Evolutionary conservation across 2,888 invertebrate genomes (phyloP).

Genomic region (Metellina segmentata): DNA sequence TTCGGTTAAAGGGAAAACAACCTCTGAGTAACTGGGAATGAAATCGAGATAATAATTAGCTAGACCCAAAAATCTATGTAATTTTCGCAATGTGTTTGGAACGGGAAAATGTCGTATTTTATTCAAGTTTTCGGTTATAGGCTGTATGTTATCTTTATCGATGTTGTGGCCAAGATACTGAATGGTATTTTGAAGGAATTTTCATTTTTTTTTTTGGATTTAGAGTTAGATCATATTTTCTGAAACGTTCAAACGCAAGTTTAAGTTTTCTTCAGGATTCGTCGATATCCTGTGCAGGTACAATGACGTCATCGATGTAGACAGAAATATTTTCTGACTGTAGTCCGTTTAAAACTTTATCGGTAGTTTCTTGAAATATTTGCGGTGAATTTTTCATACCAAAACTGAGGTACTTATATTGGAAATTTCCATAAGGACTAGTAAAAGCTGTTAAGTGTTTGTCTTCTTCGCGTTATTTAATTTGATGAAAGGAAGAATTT

Average conservation of each 20-base stretch:
- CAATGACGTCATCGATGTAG: conserved; percentile 14
- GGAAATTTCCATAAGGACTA: neutral
- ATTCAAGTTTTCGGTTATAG: neutral
- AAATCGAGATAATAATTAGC: conserved; percentile 28
- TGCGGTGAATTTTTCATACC: conserved; percentile 26
- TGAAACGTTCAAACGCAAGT: conserved; percentile 1
- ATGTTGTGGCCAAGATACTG: neutral
- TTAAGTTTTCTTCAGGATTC: conserved; percentile 12
- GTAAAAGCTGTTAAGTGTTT: conserved; percentile 8
- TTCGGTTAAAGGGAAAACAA: conserved; percentile 18
- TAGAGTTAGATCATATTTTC: conserved; percentile 5
- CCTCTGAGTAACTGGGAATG: neutral
- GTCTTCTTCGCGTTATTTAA: neutral
- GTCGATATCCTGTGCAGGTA: neutral
- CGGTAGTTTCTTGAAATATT: neutral
- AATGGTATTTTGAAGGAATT: conserved; percentile 11
- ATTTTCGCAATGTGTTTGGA: conserved; percentile 1
- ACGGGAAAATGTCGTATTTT: conserved; percentile 1
- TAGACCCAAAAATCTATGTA: conserved; percentile 4
- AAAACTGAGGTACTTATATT: neutral
- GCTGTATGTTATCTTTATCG: conserved; percentile 6
- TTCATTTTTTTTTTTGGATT: conserved; percentile 4
- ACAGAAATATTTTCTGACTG: conserved; percentile 24
- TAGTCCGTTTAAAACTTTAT: neutral
- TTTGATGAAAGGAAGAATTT: conserved; percentile 25